Evolutionary conservation across 2,113 vertebrate genomes (phyloP), one percentile per base, ranked within the genome.

Genomic region (Planiliza haematocheilus): DNA sequence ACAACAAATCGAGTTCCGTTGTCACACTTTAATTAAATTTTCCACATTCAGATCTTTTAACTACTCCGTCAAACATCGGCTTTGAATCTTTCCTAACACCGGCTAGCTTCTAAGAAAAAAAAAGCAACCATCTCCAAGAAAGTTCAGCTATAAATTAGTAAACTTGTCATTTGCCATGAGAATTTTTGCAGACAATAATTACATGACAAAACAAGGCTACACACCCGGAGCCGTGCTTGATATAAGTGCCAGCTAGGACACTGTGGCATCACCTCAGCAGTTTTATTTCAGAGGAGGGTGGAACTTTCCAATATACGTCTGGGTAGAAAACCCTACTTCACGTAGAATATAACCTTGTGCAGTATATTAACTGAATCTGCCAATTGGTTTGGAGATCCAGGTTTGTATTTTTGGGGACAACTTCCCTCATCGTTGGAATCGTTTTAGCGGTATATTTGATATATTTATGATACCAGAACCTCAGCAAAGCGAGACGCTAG

Each of bases 131-230:
- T 78, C 67, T 53, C 59, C 10, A 48, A 39, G 46, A 7, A 72
- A 57, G 67, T 43, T 36, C 38, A 53, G 37, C 63, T 71, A 85
- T 83, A 77, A 89, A 85, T 87, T 59, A 73, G 74, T 81, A 67
- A 67, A 83, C 70, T 70, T 81, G 42, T 73, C 79, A 77, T 73
- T 82, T 79, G 64, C 61, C 67, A 64, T 58, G 34, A 49, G 77
- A 70, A 53, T 67, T 70, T 83, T 53, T 70, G 51, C 66, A 82
- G 75, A 84, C 74, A 78, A 84, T 72, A 89, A 89, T 87, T 85
- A 82, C 53, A 85, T 4, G 18, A 78, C 63, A 70, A 70, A 78
- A 80, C 53, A 76, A 48, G 42, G 45, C 74, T 39, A 83, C 75
- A 82, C 69, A 64, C 82, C 79, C 63, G 4, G 38, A 53, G 67